Evolutionary conservation across 2,797 vertebrate genomes (phyloP).

Genomic region (Pitangus sulphuratus): DNA sequence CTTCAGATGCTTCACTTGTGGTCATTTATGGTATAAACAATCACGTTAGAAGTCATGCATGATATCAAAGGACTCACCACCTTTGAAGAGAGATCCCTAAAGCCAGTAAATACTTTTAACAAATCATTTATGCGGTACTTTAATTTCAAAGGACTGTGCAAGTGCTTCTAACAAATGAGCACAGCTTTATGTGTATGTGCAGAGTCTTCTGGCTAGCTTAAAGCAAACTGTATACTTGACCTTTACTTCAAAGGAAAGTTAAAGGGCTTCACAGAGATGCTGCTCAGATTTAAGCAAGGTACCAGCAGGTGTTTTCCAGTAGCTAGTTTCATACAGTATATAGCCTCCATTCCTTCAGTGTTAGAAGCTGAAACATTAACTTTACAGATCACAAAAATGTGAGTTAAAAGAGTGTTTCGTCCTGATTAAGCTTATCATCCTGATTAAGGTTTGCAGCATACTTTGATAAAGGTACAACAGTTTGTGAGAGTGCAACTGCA

Average conservation of each 20-base stretch:
- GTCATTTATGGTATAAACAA: neutral
- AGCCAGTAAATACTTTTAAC: neutral
- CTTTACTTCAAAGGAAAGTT: neutral
- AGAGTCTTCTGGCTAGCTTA: neutral
- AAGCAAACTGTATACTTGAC: neutral
- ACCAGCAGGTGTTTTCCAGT: neutral
- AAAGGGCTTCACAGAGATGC: neutral
- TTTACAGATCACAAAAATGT: neutral
- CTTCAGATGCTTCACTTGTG: neutral
- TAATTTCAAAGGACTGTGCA: neutral
- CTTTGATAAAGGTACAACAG: accelerated
- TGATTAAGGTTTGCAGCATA: neutral
- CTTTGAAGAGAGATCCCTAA: neutral
- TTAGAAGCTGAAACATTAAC: neutral
- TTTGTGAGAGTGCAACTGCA: accelerated
- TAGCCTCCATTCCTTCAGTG: neutral
- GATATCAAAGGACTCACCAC: neutral
- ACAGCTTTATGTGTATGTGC: neutral
- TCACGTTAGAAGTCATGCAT: neutral
- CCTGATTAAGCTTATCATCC: neutral
- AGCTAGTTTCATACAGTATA: neutral
- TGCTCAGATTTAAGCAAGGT: neutral
- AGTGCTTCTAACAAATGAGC: neutral
- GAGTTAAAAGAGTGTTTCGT: neutral
- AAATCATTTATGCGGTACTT: neutral